phyloP scores from a whole-genome alignment of 2,797 vertebrate genomes.

The Sternotherus odoratus region DNA sequence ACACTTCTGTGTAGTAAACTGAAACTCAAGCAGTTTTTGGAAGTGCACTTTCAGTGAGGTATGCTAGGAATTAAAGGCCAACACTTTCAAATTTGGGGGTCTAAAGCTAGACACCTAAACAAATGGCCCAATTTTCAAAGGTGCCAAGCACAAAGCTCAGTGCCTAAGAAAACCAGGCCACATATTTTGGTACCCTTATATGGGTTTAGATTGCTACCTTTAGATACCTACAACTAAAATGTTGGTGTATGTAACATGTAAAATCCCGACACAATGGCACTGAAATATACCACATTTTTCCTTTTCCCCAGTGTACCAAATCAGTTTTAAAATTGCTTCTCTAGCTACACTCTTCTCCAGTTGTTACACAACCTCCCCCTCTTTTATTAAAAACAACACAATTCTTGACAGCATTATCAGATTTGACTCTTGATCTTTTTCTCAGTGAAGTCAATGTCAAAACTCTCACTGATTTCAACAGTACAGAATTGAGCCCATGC shows the following conservation, averaged over 20 bases:
- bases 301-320: not conserved
- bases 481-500: not conserved
- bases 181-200: not conserved
- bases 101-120: not conserved
- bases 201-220: not conserved
- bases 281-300: not conserved
- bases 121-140: not conserved
- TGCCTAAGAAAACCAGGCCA: no score
- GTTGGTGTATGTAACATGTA: not conserved
- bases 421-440: not conserved
- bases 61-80: not conserved
- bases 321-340: not conserved
- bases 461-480: slow-evolving; percentile 35
- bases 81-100: not conserved
- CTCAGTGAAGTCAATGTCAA: not conserved
- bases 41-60: not conserved
- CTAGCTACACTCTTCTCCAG: not conserved
- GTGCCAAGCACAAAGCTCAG: not conserved
- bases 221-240: not conserved
- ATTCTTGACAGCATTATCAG: not conserved
- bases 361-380: not conserved
- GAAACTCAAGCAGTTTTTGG: not conserved
- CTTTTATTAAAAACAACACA: not conserved
- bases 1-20: not conserved
- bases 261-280: not conserved